Percentiles rank a stretch among this genome's conserved stretches.
phyloP scores from a whole-genome alignment of 1,140 invertebrate genomes.

The Spodoptera litura region DNA sequence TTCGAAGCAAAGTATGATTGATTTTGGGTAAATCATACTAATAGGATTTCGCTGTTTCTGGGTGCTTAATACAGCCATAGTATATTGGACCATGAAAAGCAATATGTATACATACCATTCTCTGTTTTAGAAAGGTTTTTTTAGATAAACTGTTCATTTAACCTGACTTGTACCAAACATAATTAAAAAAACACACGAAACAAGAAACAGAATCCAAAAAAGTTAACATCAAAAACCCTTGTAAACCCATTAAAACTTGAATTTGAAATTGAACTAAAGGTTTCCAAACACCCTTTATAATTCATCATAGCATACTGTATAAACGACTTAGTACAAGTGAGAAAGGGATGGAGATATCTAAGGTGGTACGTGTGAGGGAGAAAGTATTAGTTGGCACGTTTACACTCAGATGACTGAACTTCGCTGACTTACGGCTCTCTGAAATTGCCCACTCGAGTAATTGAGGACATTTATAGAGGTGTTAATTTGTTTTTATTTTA shows the following conservation, averaged over 20 bases:
- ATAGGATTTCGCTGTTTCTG: too few species aligned
- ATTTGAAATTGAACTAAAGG: conserved; percentile 50
- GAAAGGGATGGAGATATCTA: conserved; percentile 48
- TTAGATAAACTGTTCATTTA: too few species aligned
- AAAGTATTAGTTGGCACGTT: conserved; percentile 55
- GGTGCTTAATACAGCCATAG: too few species aligned
- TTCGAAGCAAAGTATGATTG: too few species aligned
- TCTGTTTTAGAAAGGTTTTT: too few species aligned
- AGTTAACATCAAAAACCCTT: conserved; percentile 26
- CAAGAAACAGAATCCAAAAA: neutral
- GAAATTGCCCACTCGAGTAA: conserved; percentile 71
- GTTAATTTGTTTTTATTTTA: conserved; percentile 11
- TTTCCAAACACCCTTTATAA: conserved; percentile 50
- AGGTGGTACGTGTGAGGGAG: conserved; percentile 50
- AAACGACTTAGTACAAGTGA: conserved; percentile 56
- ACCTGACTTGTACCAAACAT: too few species aligned
- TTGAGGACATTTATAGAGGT: conserved; percentile 62
- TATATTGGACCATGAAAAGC: too few species aligned
- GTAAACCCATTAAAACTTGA: conserved; percentile 47
- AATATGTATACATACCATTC: too few species aligned
- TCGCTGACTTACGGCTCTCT: conserved; percentile 61
- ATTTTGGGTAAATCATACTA: too few species aligned
- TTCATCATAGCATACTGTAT: conserved; percentile 51
- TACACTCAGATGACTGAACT: conserved; percentile 63
- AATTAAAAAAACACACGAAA: neutral